Conservation (phyloP, 1,140 invertebrate species). For the Pseudomyrmex gracilis region DNA sequence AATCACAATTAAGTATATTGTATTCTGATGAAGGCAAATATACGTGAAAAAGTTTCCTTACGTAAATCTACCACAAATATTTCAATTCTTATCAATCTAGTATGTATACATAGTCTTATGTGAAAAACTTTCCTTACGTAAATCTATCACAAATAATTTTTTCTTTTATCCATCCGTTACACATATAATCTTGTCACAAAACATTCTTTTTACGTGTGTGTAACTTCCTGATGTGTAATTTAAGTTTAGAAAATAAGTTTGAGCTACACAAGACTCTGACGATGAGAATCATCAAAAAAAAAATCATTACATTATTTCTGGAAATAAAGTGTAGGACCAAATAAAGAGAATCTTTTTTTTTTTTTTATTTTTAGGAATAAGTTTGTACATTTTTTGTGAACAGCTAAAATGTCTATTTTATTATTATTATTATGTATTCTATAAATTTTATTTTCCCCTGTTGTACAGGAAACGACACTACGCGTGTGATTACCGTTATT, state of each 20-base stretch:
- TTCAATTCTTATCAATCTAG: not conserved
- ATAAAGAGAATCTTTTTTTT: constrained; percentile 77
- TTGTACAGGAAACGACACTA: constrained; percentile 67
- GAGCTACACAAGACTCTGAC: not conserved
- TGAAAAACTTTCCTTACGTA: too few species aligned
- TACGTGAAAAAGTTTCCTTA: constrained; percentile 54
- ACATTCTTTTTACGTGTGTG: not conserved
- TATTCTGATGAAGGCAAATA: constrained; percentile 59
- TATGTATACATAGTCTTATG: too few species aligned
- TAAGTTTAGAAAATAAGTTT: not conserved
- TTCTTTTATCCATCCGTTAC: not conserved
- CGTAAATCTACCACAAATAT: not conserved
- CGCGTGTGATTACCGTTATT: constrained; percentile 50
- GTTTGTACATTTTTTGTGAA: constrained; percentile 79
- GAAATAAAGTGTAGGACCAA: constrained; percentile 47
- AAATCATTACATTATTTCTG: too few species aligned
- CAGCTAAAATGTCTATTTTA: constrained; percentile 72
- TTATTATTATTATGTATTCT: constrained; percentile 61
- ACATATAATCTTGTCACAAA: not conserved
- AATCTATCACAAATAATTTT: constrained; percentile 2
- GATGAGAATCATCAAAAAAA: not conserved
- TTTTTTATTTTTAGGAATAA: constrained; percentile 80
- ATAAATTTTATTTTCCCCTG: constrained; percentile 34
- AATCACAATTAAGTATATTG: constrained; percentile 42
- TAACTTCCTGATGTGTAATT: not conserved